phyloP scores from a whole-genome alignment of 2,797 vertebrate species.

The Paguma larvata region DNA sequence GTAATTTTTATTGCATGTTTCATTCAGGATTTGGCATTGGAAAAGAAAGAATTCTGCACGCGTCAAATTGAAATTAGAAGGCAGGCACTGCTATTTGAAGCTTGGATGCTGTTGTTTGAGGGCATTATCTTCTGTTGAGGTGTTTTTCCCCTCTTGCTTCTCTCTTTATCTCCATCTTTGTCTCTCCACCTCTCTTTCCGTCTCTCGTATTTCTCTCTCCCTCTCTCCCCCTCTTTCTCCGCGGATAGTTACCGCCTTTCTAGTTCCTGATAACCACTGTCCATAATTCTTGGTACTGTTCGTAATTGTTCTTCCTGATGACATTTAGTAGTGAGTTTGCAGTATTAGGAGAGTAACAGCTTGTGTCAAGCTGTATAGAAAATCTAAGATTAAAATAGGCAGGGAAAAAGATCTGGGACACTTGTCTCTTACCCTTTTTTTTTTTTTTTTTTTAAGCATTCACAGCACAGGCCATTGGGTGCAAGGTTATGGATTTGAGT shows the following conservation, averaged over 20 bases:
- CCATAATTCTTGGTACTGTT: constrained; percentile 28
- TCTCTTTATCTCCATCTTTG: not conserved
- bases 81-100: constrained; percentile 42
- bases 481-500: not conserved
- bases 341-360: not conserved
- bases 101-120: constrained; percentile 52
- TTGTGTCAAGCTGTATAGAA: not conserved
- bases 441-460: not conserved
- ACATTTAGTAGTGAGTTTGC: not conserved
- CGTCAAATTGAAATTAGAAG: constrained; percentile 25
- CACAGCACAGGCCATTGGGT: not conserved
- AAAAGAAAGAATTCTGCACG: constrained; percentile 73
- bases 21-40: constrained; percentile 78
- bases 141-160: not conserved
- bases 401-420: not conserved
- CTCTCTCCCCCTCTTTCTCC: not conserved
- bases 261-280: constrained; percentile 31
- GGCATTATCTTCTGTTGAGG: constrained; percentile 44
- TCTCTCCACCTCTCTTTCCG: not conserved
- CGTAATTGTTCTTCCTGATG: constrained; percentile 40
- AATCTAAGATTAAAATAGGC: not conserved
- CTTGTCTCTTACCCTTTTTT: not conserved
- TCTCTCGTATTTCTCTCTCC: not conserved
- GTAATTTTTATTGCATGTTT: constrained; percentile 81
- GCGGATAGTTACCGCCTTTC: constrained; percentile 42